A percentile compares a stretch with the other conserved stretches of the same genome.
These are phyloP conservation scores for Amphiprion percula DNA, from an alignment of 2,113 vertebrate species.

Conservation along the genomic window DNA sequence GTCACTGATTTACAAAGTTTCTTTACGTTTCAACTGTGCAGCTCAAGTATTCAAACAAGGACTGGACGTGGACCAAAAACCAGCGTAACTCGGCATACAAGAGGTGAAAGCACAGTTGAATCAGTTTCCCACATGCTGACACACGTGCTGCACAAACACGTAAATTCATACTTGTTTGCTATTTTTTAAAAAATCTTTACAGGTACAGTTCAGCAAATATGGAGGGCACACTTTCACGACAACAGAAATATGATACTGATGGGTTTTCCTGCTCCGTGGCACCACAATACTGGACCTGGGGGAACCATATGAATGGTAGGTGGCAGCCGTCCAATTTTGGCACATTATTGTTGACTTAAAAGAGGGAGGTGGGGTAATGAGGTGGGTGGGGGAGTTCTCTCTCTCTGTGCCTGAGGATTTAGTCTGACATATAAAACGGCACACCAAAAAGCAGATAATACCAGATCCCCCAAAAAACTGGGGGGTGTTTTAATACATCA, in stretches of 20 bases:
- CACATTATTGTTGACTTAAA: conserved; percentile 27
- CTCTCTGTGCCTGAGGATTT: conserved; percentile 46
- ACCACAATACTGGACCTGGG: conserved; percentile 87
- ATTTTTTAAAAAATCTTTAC: background rate
- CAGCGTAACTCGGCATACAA: conserved; percentile 84
- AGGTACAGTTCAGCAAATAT: conserved; percentile 87
- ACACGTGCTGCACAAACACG: background rate
- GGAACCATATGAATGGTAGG: conserved; percentile 79
- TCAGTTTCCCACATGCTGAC: background rate
- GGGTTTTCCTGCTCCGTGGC: conserved; percentile 84
- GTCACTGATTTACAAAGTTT: conserved; percentile 2
- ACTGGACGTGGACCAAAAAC: conserved; percentile 83
- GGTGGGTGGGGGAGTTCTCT: background rate
- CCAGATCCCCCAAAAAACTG: conserved; percentile 34
- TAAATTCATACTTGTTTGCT: background rate
- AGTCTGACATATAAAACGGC: conserved; percentile 39
- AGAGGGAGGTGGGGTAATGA: background rate
- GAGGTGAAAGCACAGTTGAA: conserved; percentile 77
- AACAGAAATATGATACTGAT: conserved; percentile 81
- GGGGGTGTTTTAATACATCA: conserved; percentile 52
- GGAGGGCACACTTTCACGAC: conserved; percentile 82
- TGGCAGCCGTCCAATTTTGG: conserved; percentile 33
- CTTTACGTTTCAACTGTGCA: conserved; percentile 67
- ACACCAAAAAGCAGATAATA: conserved; percentile 59
- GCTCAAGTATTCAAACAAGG: conserved; percentile 86